Conservation (phyloP, 1,140 invertebrate species). For the Scylla paramamosain region DNA sequence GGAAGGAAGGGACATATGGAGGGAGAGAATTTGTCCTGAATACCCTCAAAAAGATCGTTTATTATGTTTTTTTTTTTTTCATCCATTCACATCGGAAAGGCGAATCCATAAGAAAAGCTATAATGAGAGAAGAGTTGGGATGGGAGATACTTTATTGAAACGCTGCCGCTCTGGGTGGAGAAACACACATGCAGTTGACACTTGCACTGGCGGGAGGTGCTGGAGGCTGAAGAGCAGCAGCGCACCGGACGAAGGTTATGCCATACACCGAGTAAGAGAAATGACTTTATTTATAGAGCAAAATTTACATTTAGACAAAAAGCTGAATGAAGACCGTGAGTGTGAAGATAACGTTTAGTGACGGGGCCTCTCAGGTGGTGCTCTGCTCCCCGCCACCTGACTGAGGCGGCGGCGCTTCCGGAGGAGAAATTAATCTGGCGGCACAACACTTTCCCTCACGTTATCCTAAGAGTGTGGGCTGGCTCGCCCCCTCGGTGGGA, state of each 20-base stretch:
- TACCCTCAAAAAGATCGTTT: no score
- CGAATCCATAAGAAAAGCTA: no score
- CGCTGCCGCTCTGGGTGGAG: no score
- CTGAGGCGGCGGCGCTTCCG: not conserved
- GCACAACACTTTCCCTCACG: slow-evolving; percentile 36
- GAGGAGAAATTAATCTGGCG: not conserved
- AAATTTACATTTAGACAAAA: slow-evolving; percentile 75
- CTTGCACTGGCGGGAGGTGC: no score
- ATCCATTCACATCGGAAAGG: no score
- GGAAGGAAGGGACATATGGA: no score
- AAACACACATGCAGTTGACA: no score
- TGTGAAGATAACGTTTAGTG: slow-evolving; percentile 58
- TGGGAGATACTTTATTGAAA: no score
- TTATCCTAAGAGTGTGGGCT: slow-evolving; percentile 49
- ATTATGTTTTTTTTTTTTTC: no score
- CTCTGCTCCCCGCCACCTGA: not conserved
- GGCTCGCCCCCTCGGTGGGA: slow-evolving; percentile 26
- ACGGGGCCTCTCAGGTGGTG: not conserved
- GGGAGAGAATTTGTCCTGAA: no score
- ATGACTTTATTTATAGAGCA: slow-evolving; percentile 74
- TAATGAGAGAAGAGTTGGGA: no score
- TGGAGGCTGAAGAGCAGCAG: not conserved
- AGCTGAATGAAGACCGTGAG: slow-evolving; percentile 71
- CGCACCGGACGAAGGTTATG: not conserved
- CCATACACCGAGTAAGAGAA: slow-evolving; percentile 55